Base-by-base conservation (phyloP, 2,113 vertebrate species). In the Gymnogyps californianus region DNA sequence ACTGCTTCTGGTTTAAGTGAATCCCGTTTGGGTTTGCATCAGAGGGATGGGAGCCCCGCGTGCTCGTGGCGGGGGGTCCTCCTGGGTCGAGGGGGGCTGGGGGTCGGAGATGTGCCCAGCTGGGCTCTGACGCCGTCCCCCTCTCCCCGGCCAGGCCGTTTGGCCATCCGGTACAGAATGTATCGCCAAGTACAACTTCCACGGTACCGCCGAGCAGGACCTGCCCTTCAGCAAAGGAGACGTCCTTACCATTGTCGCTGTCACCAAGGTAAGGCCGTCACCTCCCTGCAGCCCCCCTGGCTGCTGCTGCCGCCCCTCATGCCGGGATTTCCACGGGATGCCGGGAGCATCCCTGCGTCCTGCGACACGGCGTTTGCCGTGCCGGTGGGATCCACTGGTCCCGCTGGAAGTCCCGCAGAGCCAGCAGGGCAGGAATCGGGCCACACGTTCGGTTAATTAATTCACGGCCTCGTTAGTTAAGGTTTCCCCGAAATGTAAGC, bases 161-260 rank as follows among this genome's bases (percentile, higher is more conserved):
- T 99, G 99, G 99, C 98, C 99, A 0, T 98, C 99, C 11, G 99
- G 99, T 98, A 99, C 99, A 57, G 99, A 99, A 98, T 99, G 99
- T 96, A 99, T 99, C 84, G 99, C 99, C 96, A 99, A 99, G 97
- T 99, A 99, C 98, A 99, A 98, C 97, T 99, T 99, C 95, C 98
- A 99, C 9, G 99, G 99, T 98, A 99, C 99, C 2, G 98, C 99
- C 0, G 99, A 99, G 72, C 99, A 99, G 94, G 99, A 99, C 97
- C 98, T 99, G 94, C 99, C 99, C 22, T 99, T 99, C 97, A 98
- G 98, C 97, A 99, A 99, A 98, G 99, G 99, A 87, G 99, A 99
- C 0, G 98, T 99, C 76, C 98, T 99, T 59, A 99, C 99, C 85
- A 99, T 99, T 47, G 98, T 99, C 16, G 97, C 99, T 1, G 99